Evolutionary conservation across 2,797 vertebrate genomes (phyloP).

Genomic region (Takifugu rubripes): DNA sequence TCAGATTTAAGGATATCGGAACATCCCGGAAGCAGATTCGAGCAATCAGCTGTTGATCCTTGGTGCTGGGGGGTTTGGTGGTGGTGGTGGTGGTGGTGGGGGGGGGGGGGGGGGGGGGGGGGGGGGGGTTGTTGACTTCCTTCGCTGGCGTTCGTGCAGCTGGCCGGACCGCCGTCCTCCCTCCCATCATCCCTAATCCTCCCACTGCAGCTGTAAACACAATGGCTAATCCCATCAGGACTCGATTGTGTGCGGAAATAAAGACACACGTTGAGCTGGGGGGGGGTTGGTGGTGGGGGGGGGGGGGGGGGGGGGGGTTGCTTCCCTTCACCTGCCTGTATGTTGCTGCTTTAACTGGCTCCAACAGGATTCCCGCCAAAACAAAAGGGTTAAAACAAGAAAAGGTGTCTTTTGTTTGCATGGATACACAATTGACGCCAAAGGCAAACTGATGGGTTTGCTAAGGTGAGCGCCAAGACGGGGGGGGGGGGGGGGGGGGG

Average conservation of each 20-base stretch:
- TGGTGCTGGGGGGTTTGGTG: no score
- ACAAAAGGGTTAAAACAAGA: conserved; percentile 5
- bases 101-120: no score
- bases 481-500: no score
- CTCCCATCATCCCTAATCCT: conserved; percentile 65
- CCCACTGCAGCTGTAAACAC: conserved; percentile 71
- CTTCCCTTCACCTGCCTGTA: conserved; percentile 53
- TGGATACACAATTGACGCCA: conserved; percentile 4
- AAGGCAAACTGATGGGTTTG: conserved; percentile 3
- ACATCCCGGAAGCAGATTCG: background rate
- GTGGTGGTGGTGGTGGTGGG: no score
- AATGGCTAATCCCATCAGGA: conserved; percentile 70
- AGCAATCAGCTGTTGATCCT: no score
- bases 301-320: conserved; percentile 25
- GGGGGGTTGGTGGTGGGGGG: background rate
- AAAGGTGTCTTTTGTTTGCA: conserved; percentile 22
- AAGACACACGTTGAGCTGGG: conserved; percentile 49
- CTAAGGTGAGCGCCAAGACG: conserved; percentile 17
- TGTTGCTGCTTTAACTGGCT: conserved; percentile 21
- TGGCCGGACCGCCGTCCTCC: conserved; percentile 54
- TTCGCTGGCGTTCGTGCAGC: conserved; percentile 38
- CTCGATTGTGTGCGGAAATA: conserved; percentile 69
- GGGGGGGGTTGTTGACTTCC: conserved; percentile 1
- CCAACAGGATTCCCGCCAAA: conserved; percentile 31
- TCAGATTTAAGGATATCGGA: conserved; percentile 4